phyloP scores from a whole-genome alignment of 2,888 invertebrate species.

The Xestia xanthographa region DNA sequence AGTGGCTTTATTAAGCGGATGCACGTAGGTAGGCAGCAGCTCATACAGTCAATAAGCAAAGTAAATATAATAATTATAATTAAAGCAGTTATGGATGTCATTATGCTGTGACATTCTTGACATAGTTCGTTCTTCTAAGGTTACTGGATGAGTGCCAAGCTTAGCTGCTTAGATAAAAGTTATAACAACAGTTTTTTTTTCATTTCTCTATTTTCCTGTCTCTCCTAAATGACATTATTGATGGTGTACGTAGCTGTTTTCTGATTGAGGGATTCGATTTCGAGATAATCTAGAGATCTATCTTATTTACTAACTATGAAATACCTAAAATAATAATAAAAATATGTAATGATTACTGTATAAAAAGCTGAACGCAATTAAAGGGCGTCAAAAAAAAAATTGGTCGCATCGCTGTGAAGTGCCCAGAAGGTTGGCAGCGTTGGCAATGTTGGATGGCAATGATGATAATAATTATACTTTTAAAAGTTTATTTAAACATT shows the following conservation, averaged over 20 bases:
- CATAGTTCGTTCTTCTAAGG: slow-evolving; percentile 23
- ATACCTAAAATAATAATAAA: neutral
- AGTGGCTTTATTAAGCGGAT: slow-evolving; percentile 23
- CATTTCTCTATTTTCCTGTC: neutral
- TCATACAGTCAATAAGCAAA: slow-evolving; percentile 28
- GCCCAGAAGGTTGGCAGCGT: neutral
- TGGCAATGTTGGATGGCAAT: neutral
- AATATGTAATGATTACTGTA: no score
- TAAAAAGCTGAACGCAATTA: neutral
- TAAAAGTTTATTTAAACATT: neutral
- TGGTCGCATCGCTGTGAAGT: neutral
- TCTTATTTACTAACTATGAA: neutral
- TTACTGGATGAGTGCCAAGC: neutral
- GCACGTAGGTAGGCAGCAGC: slow-evolving; percentile 14
- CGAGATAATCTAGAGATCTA: neutral
- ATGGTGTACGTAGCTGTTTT: neutral
- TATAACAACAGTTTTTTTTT: neutral
- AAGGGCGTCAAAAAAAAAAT: neutral
- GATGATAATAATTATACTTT: neutral
- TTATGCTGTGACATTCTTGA: slow-evolving; percentile 34
- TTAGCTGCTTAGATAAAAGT: neutral
- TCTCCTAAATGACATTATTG: neutral
- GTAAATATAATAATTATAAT: slow-evolving; percentile 45
- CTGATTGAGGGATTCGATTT: neutral
- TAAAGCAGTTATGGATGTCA: slow-evolving; percentile 17